Conservation (phyloP, 2,797 vertebrate genomes). For the Enteromius unitaeniatus region DNA sequence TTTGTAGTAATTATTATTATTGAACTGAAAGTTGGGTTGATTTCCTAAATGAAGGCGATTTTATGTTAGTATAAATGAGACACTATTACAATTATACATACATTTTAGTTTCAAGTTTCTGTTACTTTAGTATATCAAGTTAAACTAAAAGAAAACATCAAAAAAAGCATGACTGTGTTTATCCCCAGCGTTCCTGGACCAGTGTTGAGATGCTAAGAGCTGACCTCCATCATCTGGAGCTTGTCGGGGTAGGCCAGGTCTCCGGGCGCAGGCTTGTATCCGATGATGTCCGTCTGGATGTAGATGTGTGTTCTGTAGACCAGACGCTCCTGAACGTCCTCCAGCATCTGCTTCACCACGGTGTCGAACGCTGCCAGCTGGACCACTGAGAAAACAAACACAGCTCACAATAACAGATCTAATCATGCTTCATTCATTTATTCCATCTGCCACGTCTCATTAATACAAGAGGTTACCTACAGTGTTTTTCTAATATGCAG, state of each 20-base stretch:
- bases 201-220: background rate
- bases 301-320: constrained; percentile 98
- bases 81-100: no score
- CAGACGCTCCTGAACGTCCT: constrained; percentile 96
- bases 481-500: no score
- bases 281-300: constrained; percentile 94
- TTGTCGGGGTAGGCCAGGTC: constrained; percentile 98
- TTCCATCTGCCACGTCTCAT: no score
- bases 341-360: constrained; percentile 95
- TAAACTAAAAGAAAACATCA: background rate
- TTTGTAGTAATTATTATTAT: no score
- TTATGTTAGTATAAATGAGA: no score
- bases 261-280: constrained; percentile 94
- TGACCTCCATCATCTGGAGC: constrained; percentile 98
- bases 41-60: no score
- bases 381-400: constrained; percentile 71
- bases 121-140: background rate
- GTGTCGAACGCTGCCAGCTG: constrained; percentile 93
- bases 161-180: background rate
- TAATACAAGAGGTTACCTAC: no score
- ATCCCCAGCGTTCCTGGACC: background rate
- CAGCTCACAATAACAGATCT: background rate
- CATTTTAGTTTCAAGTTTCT: no score
- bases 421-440: no score
- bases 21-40: no score